Evolutionary conservation across 2,113 vertebrate genomes (phyloP).

Genomic region (Cyphomyrus discorhynchus): DNA sequence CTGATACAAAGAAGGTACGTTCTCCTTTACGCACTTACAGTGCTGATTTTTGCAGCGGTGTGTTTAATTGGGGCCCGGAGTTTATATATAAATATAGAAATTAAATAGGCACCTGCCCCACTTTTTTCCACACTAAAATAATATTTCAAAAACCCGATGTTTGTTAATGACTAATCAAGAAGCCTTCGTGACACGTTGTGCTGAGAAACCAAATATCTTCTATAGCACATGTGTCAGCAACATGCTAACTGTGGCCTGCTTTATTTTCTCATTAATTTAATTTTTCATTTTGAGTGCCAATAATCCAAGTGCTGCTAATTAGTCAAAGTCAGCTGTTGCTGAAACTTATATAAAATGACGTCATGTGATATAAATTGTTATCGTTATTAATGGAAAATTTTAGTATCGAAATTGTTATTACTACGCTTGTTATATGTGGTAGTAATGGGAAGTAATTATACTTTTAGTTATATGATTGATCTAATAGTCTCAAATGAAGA

Average conservation of each 20-base stretch:
- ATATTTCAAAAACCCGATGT: constrained; percentile 16
- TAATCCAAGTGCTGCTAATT: constrained; percentile 45
- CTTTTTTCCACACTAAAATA: neutral
- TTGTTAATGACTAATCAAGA: neutral
- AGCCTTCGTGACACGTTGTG: constrained; percentile 18
- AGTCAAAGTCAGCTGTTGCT: constrained; percentile 41
- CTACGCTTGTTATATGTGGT: neutral
- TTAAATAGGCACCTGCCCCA: neutral
- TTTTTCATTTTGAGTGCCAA: constrained; percentile 24
- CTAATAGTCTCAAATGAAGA: constrained; percentile 25
- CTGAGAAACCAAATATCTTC: constrained; percentile 8
- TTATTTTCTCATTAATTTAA: neutral
- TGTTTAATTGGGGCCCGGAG: constrained; percentile 28
- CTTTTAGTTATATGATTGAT: neutral
- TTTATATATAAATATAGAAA: constrained; percentile 36
- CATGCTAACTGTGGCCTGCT: neutral
- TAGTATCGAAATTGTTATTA: neutral
- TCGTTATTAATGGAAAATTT: neutral
- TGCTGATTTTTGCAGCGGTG: constrained; percentile 21
- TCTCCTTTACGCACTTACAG: constrained; percentile 1
- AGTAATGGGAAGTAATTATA: neutral
- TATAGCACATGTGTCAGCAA: constrained; percentile 1
- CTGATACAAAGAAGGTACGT: neutral
- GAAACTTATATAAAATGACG: constrained; percentile 44
- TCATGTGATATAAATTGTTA: constrained; percentile 9